A percentile compares a stretch with the other conserved stretches of the same genome.
Conservation (phyloP, 2,888 invertebrate species). For the Drosophila peninsularis region DNA sequence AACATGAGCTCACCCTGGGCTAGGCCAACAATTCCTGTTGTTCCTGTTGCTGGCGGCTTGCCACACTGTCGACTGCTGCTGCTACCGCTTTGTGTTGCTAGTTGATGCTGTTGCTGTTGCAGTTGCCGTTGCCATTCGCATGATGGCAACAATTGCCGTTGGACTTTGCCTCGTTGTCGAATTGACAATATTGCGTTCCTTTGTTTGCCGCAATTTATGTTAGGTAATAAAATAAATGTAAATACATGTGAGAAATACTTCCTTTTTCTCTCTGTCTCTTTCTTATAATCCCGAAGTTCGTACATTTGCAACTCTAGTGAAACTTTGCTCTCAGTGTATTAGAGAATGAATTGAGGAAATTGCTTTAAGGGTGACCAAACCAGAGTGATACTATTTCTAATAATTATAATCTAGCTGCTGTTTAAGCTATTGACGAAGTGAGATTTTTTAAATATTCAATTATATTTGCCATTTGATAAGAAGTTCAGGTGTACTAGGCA, state of each 20-base stretch:
- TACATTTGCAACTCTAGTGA: background rate
- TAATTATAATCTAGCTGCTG: background rate
- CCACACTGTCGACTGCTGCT: slow-evolving; percentile 51
- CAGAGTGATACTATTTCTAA: background rate
- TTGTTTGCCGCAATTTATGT: slow-evolving; percentile 70
- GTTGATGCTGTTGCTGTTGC: slow-evolving; percentile 26
- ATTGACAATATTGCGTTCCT: slow-evolving; percentile 63
- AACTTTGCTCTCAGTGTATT: background rate
- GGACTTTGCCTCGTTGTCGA: slow-evolving; percentile 48
- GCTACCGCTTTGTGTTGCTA: slow-evolving; percentile 23
- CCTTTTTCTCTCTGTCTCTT: background rate
- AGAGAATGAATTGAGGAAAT: background rate
- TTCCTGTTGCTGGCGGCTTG: slow-evolving; percentile 61
- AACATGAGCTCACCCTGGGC: slow-evolving; percentile 24
- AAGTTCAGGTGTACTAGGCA: too few species aligned
- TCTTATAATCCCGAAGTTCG: background rate
- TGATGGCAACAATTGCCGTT: slow-evolving; percentile 66
- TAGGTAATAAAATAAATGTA: slow-evolving; percentile 70
- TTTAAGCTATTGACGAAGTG: background rate
- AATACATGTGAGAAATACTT: slow-evolving; percentile 32
- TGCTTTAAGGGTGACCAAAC: background rate
- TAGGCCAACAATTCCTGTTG: slow-evolving; percentile 29
- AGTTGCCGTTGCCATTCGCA: slow-evolving; percentile 25
- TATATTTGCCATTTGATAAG: background rate
- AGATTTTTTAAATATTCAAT: background rate